Percentiles rank a stretch among this genome's conserved stretches.
Evolutionary conservation across 1,140 invertebrate species (phyloP).

Genomic region (Anagrus nilaparvatae): DNA sequence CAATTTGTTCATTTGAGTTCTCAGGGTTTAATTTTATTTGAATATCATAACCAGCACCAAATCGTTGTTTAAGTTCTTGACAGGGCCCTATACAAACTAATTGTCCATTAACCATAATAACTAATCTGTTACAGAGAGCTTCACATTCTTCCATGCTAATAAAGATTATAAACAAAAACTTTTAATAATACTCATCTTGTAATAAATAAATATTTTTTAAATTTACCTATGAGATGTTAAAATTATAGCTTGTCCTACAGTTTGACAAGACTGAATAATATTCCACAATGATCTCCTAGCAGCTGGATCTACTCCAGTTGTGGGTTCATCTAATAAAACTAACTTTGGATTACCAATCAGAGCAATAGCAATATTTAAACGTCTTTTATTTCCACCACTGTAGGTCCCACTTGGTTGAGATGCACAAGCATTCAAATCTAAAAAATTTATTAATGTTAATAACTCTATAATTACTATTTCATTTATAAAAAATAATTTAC

Average conservation of each 20-base stretch:
- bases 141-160: slow-evolving; percentile 86
- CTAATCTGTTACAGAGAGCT: slow-evolving; percentile 71
- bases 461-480: neutral
- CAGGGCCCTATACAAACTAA: slow-evolving; percentile 61
- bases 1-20: slow-evolving; percentile 18
- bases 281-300: slow-evolving; percentile 72
- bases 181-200: neutral
- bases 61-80: slow-evolving; percentile 55
- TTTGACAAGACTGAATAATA: slow-evolving; percentile 50
- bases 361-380: slow-evolving; percentile 87
- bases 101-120: slow-evolving; percentile 80
- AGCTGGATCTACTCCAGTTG: slow-evolving; percentile 72
- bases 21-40: slow-evolving; percentile 33
- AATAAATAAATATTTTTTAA: neutral
- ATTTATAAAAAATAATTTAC: slow-evolving; percentile 20
- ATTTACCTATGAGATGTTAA: slow-evolving; percentile 64
- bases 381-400: slow-evolving; percentile 91
- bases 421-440: slow-evolving; percentile 36
- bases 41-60: slow-evolving; percentile 46
- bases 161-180: neutral
- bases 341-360: slow-evolving; percentile 68
- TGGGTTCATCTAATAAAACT: slow-evolving; percentile 66
- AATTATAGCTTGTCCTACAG: slow-evolving; percentile 59
- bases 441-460: slow-evolving; percentile 7
- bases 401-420: slow-evolving; percentile 46